These are phyloP conservation scores for Gallinago undulata DNA, from an alignment of 2,113 vertebrate genomes.

Conservation along the genomic window DNA sequence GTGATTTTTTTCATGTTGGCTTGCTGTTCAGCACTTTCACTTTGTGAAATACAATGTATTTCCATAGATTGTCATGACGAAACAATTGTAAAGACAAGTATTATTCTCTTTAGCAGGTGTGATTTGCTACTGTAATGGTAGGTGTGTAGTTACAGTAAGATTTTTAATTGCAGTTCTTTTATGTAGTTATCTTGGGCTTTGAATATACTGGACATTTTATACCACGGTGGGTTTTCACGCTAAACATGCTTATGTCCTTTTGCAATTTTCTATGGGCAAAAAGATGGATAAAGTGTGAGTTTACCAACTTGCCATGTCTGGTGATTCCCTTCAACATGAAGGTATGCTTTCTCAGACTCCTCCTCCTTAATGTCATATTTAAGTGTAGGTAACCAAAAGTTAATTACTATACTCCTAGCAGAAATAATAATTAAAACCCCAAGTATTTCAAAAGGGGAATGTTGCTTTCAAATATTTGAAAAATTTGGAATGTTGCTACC, in stretches of 20 bases:
- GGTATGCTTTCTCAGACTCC: not conserved
- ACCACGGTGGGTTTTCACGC: not conserved
- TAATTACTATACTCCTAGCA: not conserved
- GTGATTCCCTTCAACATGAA: not conserved
- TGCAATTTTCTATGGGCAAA: not conserved
- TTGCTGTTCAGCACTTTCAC: not conserved
- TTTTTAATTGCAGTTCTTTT: not conserved
- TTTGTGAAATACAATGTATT: not conserved
- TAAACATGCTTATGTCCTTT: not conserved
- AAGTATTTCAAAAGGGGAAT: slow-evolving; percentile 20
- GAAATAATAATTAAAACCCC: not conserved
- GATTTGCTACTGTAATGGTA: not conserved
- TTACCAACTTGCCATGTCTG: not conserved
- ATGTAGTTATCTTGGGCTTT: not conserved
- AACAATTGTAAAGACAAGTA: not conserved
- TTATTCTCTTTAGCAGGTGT: not conserved
- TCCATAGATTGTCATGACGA: not conserved
- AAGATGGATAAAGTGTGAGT: not conserved
- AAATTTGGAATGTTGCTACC: not conserved
- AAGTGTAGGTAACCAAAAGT: not conserved
- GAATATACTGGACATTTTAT: not conserved
- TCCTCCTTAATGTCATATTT: not conserved
- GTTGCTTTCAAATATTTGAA: slow-evolving; percentile 22
- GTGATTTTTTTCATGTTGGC: not conserved
- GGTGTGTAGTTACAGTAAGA: not conserved